phyloP scores from a whole-genome alignment of 2,113 vertebrate genomes.

The Fukomys damarensis region DNA sequence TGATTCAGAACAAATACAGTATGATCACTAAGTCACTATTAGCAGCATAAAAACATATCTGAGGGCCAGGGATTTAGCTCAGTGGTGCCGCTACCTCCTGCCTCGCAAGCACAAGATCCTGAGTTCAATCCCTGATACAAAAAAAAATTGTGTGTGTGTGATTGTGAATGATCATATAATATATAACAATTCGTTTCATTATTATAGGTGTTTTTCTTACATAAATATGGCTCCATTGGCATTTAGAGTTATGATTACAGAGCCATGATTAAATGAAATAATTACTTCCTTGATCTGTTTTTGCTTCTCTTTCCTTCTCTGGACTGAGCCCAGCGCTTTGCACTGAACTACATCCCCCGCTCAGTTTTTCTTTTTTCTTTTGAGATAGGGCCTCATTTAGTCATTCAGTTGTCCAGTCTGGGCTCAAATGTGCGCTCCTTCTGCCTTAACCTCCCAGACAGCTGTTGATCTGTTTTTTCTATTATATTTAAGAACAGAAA shows the following conservation, averaged over 20 bases:
- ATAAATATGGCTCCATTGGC: neutral
- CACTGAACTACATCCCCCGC: neutral
- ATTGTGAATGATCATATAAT: too few relatives aligned
- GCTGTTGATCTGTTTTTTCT: neutral
- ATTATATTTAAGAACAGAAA: neutral
- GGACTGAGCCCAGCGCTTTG: neutral
- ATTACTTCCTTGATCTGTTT: neutral
- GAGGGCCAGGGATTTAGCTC: too few relatives aligned
- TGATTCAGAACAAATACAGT: conserved; percentile 14
- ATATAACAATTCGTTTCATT: neutral
- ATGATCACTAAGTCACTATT: neutral
- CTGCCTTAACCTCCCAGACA: neutral
- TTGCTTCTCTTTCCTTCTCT: neutral
- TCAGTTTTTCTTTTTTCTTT: neutral
- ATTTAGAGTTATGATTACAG: neutral
- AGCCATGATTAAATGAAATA: neutral
- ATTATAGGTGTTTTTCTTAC: neutral
- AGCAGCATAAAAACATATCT: neutral
- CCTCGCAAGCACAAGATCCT: too few relatives aligned
- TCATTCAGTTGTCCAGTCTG: neutral
- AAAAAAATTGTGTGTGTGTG: too few relatives aligned
- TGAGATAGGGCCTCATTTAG: neutral
- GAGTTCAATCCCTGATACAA: too few relatives aligned
- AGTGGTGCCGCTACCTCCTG: too few relatives aligned
- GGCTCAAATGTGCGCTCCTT: neutral